Percentiles rank a stretch among this genome's conserved stretches.
phyloP scores from a whole-genome alignment of 2,888 invertebrate species.

The Temnothorax ravouxi region DNA sequence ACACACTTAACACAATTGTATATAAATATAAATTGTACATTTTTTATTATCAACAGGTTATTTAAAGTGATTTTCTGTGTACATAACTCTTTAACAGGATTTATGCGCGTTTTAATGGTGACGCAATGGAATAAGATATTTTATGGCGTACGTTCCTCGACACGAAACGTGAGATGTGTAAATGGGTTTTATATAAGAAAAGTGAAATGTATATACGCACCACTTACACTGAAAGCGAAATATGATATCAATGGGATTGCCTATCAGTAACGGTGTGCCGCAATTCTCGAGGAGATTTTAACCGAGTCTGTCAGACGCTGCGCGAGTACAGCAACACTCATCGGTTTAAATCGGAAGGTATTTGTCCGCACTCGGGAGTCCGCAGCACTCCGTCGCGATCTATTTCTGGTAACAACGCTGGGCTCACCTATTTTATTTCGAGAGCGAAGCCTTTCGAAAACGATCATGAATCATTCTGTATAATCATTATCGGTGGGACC shows the following conservation, averaged over 20 bases:
- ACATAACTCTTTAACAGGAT: neutral
- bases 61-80: neutral
- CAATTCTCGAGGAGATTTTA: constrained; percentile 5
- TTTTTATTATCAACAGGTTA: neutral
- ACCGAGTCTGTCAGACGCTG: neutral
- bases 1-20: neutral
- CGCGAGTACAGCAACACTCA: neutral
- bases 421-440: constrained; percentile 25
- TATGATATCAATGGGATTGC: constrained; percentile 14
- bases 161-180: constrained; percentile 3
- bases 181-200: neutral
- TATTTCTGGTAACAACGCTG: constrained; percentile 29
- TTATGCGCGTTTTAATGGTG: neutral
- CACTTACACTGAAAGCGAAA: constrained; percentile 19
- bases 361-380: constrained; percentile 2
- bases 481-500: neutral
- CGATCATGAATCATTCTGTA: constrained; percentile 16
- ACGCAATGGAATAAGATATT: neutral
- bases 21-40: too few species aligned
- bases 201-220: neutral
- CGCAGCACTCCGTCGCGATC: neutral
- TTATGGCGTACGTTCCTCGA: neutral
- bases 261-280: neutral
- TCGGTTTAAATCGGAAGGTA: constrained; percentile 21
- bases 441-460: neutral